Evolutionary conservation across 2,888 invertebrate genomes (phyloP).

Genomic region (Cantharis nigra): DNA sequence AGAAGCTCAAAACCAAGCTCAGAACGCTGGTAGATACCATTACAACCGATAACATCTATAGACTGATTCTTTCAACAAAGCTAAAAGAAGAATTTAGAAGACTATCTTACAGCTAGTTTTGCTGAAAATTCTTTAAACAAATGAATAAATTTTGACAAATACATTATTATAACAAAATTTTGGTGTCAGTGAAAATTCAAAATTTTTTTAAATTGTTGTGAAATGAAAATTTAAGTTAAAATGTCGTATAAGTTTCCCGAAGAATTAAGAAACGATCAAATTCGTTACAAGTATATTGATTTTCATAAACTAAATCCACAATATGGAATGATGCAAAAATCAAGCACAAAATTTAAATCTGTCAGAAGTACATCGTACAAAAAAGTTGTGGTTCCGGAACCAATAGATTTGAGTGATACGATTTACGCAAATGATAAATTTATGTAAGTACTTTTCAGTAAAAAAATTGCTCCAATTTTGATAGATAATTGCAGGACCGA

Average conservation of each 20-base stretch:
- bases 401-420: neutral
- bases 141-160: neutral
- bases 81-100: no score
- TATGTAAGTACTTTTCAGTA: neutral
- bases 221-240: neutral
- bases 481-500: neutral
- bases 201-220: neutral
- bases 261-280: neutral
- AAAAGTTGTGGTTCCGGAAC: neutral
- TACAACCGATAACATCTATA: no score
- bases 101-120: no score
- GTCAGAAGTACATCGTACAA: neutral
- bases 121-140: neutral
- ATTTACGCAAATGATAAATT: neutral
- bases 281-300: neutral
- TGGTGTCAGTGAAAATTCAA: neutral
- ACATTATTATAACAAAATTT: neutral
- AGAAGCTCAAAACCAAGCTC: no score
- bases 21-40: no score
- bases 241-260: neutral
- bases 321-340: neutral
- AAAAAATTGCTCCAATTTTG: neutral
- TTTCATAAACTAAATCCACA: neutral
- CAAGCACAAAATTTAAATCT: neutral
- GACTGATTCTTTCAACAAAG: no score